These are phyloP conservation scores for Torymus auratus DNA, from an alignment of 2,888 invertebrate species.

Conservation along the genomic window DNA sequence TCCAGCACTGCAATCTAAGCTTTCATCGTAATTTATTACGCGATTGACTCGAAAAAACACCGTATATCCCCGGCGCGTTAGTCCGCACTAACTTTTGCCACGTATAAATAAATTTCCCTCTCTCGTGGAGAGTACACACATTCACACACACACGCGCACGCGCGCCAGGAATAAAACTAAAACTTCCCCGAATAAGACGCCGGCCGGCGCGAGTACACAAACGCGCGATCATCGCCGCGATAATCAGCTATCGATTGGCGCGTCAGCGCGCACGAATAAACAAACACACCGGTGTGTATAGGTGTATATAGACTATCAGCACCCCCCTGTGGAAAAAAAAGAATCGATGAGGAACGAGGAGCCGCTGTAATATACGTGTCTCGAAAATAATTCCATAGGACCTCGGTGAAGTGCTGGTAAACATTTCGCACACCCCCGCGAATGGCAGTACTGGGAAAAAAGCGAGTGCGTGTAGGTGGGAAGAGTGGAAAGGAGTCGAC, in stretches of 20 bases:
- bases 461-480: neutral
- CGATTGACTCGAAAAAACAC: neutral
- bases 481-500: slow-evolving; percentile 5
- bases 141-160: slow-evolving; percentile 13
- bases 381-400: slow-evolving; percentile 38
- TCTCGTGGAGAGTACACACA: slow-evolving; percentile 12
- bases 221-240: slow-evolving; percentile 38
- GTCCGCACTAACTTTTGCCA: neutral
- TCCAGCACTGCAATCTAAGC: too few species aligned
- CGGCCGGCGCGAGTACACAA: slow-evolving; percentile 7
- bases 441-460: slow-evolving; percentile 24
- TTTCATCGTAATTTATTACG: too few species aligned
- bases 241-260: slow-evolving; percentile 48
- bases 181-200: slow-evolving; percentile 42
- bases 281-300: too few species aligned
- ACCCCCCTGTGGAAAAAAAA: neutral
- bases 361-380: slow-evolving; percentile 11
- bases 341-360: neutral
- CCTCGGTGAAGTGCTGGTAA: neutral
- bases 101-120: neutral
- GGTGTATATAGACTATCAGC: too few species aligned
- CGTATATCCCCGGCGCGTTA: neutral
- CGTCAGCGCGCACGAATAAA: too few species aligned
- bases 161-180: slow-evolving; percentile 42
- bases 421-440: slow-evolving; percentile 17